A percentile compares a stretch with the other conserved stretches of the same genome.
phyloP scores from a whole-genome alignment of 2,888 invertebrate genomes.

The Glaucopsyche alexis region DNA sequence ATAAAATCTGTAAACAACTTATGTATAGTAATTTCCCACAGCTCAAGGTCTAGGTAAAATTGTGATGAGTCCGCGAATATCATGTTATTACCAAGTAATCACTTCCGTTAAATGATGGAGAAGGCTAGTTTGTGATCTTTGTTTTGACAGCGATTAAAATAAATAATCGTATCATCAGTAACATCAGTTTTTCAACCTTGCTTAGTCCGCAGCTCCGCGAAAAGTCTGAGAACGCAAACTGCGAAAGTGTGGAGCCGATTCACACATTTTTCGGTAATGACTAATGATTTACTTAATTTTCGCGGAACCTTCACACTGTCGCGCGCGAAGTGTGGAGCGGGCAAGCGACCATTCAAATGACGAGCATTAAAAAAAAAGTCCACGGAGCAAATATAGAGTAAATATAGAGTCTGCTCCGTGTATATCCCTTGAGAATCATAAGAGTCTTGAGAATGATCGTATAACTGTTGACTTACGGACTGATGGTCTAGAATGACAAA shows the following conservation, averaged over 20 bases:
- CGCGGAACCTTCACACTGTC: too few relatives aligned
- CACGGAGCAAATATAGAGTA: too few relatives aligned
- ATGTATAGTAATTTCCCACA: constrained; percentile 21
- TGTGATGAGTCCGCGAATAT: constrained; percentile 19
- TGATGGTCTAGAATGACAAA: too few relatives aligned
- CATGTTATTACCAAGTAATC: constrained; percentile 9
- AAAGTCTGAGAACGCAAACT: too few relatives aligned
- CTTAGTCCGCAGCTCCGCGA: not conserved
- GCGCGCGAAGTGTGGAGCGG: not conserved
- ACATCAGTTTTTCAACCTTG: not conserved
- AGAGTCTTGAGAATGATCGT: too few relatives aligned
- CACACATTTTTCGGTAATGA: too few relatives aligned
- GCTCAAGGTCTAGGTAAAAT: constrained; percentile 14
- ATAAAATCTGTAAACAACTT: constrained; percentile 29
- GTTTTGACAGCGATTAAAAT: constrained; percentile 16
- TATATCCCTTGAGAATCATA: too few relatives aligned
- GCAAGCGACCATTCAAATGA: not conserved
- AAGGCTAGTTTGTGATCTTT: constrained; percentile 1
- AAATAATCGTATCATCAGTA: not conserved
- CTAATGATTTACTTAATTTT: too few relatives aligned
- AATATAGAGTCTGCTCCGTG: too few relatives aligned
- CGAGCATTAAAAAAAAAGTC: not conserved
- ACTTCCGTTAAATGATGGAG: constrained; percentile 15
- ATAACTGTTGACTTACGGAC: too few relatives aligned
- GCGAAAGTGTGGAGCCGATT: too few relatives aligned